A percentile compares a stretch with the other conserved stretches of the same genome.
Conservation (phyloP, 2,113 vertebrate genomes). For the Ginglymostoma cirratum region DNA sequence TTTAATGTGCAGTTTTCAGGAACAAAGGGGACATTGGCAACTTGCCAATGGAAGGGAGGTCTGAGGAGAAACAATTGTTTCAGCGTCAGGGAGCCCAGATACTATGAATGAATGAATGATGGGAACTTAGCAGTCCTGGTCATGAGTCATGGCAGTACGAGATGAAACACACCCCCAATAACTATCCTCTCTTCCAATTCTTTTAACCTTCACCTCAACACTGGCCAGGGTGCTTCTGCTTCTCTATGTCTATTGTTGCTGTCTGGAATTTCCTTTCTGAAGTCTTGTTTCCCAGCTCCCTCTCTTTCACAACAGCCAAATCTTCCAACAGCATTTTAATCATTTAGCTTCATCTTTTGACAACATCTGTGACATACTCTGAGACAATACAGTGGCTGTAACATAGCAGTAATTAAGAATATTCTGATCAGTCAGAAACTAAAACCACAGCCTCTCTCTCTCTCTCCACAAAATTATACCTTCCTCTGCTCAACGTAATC, state of each 20-base stretch:
- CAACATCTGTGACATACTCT: background rate
- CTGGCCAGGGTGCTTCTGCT: background rate
- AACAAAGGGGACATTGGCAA: background rate
- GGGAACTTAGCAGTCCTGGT: background rate
- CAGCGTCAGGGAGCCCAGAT: background rate
- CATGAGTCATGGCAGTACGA: background rate
- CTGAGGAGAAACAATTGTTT: background rate
- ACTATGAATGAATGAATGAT: background rate
- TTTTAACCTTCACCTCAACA: background rate
- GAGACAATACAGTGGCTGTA: background rate
- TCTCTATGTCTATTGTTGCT: too few species aligned
- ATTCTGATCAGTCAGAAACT: background rate
- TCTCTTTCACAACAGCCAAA: background rate
- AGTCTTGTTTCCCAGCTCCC: background rate
- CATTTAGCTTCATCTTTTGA: background rate
- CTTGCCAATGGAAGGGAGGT: background rate
- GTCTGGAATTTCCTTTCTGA: background rate
- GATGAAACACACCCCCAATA: background rate
- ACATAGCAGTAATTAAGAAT: too few species aligned
- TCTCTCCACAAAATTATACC: background rate
- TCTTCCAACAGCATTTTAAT: background rate
- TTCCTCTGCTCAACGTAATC: background rate
- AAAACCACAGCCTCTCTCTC: background rate
- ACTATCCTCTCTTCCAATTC: background rate
- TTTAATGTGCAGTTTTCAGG: background rate